Evolutionary conservation across 2,113 vertebrate genomes (phyloP).

Genomic region (Antigone vipio): DNA sequence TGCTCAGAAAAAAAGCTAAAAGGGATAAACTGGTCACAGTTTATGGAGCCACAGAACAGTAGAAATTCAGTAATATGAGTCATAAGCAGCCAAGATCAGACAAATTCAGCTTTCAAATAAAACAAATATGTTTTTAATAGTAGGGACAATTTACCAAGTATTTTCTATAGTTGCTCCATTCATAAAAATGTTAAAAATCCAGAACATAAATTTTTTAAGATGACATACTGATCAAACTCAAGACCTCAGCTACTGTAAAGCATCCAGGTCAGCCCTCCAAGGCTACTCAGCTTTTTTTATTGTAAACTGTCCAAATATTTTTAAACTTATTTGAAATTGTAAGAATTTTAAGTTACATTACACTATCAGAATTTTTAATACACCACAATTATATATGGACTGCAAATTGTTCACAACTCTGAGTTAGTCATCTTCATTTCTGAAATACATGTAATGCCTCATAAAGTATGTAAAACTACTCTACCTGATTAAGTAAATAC

Average conservation of each 20-base stretch:
- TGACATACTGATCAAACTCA: not conserved
- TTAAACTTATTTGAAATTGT: not conserved
- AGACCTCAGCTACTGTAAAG: not conserved
- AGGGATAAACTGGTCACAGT: not conserved
- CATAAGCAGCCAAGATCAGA: not conserved
- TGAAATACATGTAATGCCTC: not conserved
- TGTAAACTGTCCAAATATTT: not conserved
- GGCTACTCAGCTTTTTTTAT: not conserved
- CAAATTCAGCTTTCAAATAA: not conserved
- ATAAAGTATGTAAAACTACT: not conserved
- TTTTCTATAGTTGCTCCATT: not conserved
- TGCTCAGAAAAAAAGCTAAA: not conserved
- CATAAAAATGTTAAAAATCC: not conserved
- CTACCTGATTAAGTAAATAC: not conserved
- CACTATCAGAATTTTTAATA: not conserved
- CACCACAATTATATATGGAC: not conserved
- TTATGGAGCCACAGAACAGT: not conserved
- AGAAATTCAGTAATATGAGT: not conserved
- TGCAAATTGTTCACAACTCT: not conserved
- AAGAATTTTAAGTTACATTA: not conserved
- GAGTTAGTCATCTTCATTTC: not conserved
- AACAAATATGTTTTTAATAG: not conserved
- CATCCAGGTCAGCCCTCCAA: not conserved
- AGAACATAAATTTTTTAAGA: rapidly evolving
- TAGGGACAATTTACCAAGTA: not conserved